Base-by-base conservation (phyloP, 2,888 invertebrate species). In the Pammene aurita region DNA sequence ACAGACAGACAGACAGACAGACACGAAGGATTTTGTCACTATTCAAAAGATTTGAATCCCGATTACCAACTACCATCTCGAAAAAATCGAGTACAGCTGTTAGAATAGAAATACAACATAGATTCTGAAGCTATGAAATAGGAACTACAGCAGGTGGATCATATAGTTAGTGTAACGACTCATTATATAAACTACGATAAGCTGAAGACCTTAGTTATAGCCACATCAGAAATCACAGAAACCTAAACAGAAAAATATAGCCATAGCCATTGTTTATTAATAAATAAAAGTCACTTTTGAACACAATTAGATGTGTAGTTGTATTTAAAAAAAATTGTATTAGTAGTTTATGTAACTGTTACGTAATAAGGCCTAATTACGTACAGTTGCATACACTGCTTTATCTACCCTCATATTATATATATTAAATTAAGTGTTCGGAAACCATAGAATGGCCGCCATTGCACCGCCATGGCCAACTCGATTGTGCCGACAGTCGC, bases 161-260 rank as follows among this genome's bases (percentile, higher is more conserved):
- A 71, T 66, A 65, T 71, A 55, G 67, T 72, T 62, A 72, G 67
- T 54, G 26, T 73, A 46, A 73, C 72, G 50, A 70, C 72, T 56
- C 70, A 71, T 73, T 67, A 66, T 41, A 54, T 54, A 26, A 54
- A 34, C 26, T 26, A 54, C 26, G 54, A 54, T 54, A 34, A 54
- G 54, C 54, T 54, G 13, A 54, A 54, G 34, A 34, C 34, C 34
- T 34, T 54, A 54, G 54, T 18, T 50, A 50, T 50, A 50, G 18
- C 50, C 18, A 50, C 50, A 50, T 50, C 50, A 11, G 50, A 50
- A 50, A 50, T 50, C 16, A 50, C 50, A 26, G 50, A 50, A 18
- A 54, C 54, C 34, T 34, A 54, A 13, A 54, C 54, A 54, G 34
- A 34, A 54, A 54, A 54, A 54, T 54, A 34, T 54, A 54, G 54